Evolutionary conservation across 2,888 invertebrate species (phyloP), one percentile per base, ranked within the genome.

Genomic region (Drosophila rellima): DNA sequence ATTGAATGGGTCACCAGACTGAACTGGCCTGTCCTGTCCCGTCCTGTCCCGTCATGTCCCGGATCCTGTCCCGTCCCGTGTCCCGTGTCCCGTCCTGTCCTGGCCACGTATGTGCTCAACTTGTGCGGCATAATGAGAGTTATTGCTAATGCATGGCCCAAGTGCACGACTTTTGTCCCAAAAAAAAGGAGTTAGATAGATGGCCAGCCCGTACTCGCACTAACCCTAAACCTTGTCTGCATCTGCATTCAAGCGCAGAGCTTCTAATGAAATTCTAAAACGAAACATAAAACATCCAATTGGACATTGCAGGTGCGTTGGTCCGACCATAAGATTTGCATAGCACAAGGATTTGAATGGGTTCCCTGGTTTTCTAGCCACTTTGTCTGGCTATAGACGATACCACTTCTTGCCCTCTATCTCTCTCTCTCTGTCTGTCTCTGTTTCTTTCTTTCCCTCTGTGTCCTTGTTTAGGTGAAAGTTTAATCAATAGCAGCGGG

Each of bases 121-220:
- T 52, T 29, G 59, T 52, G 73, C 56, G 60, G 74, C 78, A 80
- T 83, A 83, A 83, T 83, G 84, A 85, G 86, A 88, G 83, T 84
- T 84, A 88, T 86, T 78, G 83, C 86, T 84, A 84, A 88, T 84
- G 88, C 83, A 85, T 78, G 69, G 52, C 67, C 56, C 44, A 13
- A 62, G 54, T 42, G 23, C 47, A 37, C 11, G 35, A 55, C 68
- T 50, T 65, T 61, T 73, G 63, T 67, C 50, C 29, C 35, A 17
- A 18, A 54, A 47, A 17, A 29, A 18, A 10, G 0, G 11, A 18
- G 42, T 23, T 42, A 50, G 33, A 62, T 62, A 81, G 84, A 57
- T n/a, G 33, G 31, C n/a, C 55, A 56, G 33, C 23, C 31, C 51
- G 26, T 45, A 10, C 45, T 10, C 5, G 35, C 3, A 13, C 54